Evolutionary conservation across 2,888 invertebrate genomes (phyloP).

Genomic region (Gibbula magus): DNA sequence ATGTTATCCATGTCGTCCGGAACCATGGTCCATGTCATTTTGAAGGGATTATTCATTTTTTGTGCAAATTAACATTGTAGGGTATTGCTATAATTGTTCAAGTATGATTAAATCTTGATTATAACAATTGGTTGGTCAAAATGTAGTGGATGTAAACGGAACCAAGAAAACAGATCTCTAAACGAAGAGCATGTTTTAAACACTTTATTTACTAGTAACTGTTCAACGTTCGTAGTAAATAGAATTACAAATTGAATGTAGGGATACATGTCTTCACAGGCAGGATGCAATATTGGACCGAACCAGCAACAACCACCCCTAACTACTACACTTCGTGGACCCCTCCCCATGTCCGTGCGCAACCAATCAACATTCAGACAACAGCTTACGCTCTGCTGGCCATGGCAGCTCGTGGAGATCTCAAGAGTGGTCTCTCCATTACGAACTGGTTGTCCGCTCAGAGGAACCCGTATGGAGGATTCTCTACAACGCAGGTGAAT

Average conservation of each 20-base stretch:
- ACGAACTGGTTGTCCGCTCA: slow-evolving; percentile 71
- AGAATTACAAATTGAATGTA: too few relatives aligned
- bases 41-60: too few relatives aligned
- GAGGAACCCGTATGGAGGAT: slow-evolving; percentile 72
- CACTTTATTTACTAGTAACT: too few relatives aligned
- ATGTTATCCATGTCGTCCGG: too few relatives aligned
- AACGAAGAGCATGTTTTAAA: too few relatives aligned
- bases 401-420: slow-evolving; percentile 45
- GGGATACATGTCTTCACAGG: slow-evolving; percentile 44
- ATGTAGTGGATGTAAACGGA: too few relatives aligned
- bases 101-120: too few relatives aligned
- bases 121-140: too few relatives aligned
- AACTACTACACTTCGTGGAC: slow-evolving; percentile 33
- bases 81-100: too few relatives aligned
- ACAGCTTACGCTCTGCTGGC: slow-evolving; percentile 71
- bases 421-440: slow-evolving; percentile 59
- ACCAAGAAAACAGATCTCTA: neutral
- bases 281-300: slow-evolving; percentile 64
- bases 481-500: slow-evolving; percentile 73
- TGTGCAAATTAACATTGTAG: too few relatives aligned
- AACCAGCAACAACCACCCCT: slow-evolving; percentile 33
- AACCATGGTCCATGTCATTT: too few relatives aligned
- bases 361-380: slow-evolving; percentile 68
- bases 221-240: too few relatives aligned
- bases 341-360: slow-evolving; percentile 45